Evolutionary conservation across 2,888 invertebrate genomes (phyloP).

Genomic region (Pasiphila rectangulata): DNA sequence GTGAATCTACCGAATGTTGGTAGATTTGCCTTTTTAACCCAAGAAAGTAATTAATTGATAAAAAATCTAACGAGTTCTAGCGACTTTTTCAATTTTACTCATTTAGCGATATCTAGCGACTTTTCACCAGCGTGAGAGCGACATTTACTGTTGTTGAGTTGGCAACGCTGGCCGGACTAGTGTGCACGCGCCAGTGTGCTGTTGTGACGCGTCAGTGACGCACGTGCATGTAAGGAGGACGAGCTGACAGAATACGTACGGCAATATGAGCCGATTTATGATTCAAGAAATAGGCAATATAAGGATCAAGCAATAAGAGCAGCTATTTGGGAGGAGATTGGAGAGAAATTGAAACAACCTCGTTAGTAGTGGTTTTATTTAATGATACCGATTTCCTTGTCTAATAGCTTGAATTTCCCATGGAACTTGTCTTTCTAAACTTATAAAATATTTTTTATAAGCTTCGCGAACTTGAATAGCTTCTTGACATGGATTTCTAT

Average conservation of each 20-base stretch:
- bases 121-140: no score
- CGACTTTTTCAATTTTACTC: no score
- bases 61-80: no score
- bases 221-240: no score
- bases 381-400: constrained; percentile 16
- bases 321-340: constrained; percentile 28
- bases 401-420: constrained; percentile 29
- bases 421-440: constrained; percentile 25
- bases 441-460: constrained; percentile 25
- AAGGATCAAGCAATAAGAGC: background rate
- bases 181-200: no score
- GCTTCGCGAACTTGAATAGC: constrained; percentile 25
- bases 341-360: constrained; percentile 30
- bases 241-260: background rate
- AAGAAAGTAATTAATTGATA: no score
- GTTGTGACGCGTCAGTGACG: no score
- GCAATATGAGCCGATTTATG: background rate
- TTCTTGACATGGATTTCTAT: constrained; percentile 22
- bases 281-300: background rate
- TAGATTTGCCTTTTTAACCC: no score
- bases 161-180: no score
- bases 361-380: constrained; percentile 26
- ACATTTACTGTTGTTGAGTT: no score
- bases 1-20: no score
- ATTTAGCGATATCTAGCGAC: no score